Conservation (phyloP, 2,113 vertebrate genomes). For the Tychaedon coryphoeus region DNA sequence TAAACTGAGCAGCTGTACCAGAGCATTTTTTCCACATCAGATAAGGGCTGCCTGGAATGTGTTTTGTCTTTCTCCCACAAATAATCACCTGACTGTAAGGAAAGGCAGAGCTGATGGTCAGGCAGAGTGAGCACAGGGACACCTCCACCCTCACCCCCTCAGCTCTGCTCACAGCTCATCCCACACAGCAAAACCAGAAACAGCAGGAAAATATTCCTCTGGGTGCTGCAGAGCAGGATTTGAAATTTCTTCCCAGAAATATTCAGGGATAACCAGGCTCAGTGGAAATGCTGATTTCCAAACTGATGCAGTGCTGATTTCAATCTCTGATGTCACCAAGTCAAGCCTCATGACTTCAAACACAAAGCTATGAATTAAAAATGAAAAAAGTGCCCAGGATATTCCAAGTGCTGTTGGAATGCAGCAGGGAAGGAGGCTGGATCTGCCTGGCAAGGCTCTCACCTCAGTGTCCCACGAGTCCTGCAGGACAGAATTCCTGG, state of each 20-base stretch:
- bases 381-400: neutral
- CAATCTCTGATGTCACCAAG: neutral
- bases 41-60: neutral
- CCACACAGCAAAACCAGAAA: neutral
- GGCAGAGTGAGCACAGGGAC: neutral
- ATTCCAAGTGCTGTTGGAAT: neutral
- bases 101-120: neutral
- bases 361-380: too few species aligned
- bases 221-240: neutral
- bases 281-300: neutral
- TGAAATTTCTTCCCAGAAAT: neutral
- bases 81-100: neutral
- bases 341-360: neutral
- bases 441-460: neutral
- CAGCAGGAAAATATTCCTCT: neutral
- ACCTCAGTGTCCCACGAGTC: slow-evolving; percentile 97
- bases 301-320: neutral
- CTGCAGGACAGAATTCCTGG: slow-evolving; percentile 78
- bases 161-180: neutral
- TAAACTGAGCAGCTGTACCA: neutral
- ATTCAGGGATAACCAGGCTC: neutral
- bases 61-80: neutral
- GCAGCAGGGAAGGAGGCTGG: neutral
- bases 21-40: neutral
- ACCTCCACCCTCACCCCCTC: neutral